Conservation (phyloP, 1,140 invertebrate species). For the Orius insidiosus region DNA sequence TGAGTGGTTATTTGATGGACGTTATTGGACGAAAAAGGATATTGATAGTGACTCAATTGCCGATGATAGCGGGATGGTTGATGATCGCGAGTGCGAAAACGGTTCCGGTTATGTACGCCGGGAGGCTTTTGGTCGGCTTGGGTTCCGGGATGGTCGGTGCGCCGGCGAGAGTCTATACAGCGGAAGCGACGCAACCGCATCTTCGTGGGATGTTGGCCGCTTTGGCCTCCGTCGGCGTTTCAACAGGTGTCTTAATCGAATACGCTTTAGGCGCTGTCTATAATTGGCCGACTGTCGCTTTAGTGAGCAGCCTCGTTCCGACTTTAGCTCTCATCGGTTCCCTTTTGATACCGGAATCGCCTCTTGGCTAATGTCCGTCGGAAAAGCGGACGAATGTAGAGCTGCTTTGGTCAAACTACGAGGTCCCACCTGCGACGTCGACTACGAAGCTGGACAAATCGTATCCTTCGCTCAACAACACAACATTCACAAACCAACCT, state of each 20-base stretch:
- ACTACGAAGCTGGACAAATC: slow-evolving; percentile 42
- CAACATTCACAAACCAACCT: slow-evolving; percentile 27
- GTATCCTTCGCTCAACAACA: slow-evolving; percentile 41
- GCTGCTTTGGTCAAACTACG: slow-evolving; percentile 39
- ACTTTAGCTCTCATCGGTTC: slow-evolving; percentile 36
- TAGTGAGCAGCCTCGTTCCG: slow-evolving; percentile 37
- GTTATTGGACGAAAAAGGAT: slow-evolving; percentile 41
- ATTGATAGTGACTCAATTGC: slow-evolving; percentile 46
- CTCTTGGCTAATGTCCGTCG: slow-evolving; percentile 47
- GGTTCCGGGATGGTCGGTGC: slow-evolving; percentile 52
- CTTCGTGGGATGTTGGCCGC: slow-evolving; percentile 46
- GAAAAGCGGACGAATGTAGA: slow-evolving; percentile 40
- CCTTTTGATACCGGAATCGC: slow-evolving; percentile 50
- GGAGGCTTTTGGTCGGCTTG: slow-evolving; percentile 38
- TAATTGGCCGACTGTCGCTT: slow-evolving; percentile 39
- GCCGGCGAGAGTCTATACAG: slow-evolving; percentile 46
- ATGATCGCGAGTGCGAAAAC: slow-evolving; percentile 37
- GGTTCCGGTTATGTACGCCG: slow-evolving; percentile 41
- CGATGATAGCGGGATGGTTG: slow-evolving; percentile 49
- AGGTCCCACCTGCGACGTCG: slow-evolving; percentile 35
- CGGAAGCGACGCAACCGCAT: slow-evolving; percentile 49
- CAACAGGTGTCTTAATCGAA: slow-evolving; percentile 28
- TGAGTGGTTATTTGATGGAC: slow-evolving; percentile 55
- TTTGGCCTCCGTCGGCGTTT: slow-evolving; percentile 35
- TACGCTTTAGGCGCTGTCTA: slow-evolving; percentile 41